phyloP scores from a whole-genome alignment of 2,888 invertebrate species.

The Gymnosoma rotundatum region DNA sequence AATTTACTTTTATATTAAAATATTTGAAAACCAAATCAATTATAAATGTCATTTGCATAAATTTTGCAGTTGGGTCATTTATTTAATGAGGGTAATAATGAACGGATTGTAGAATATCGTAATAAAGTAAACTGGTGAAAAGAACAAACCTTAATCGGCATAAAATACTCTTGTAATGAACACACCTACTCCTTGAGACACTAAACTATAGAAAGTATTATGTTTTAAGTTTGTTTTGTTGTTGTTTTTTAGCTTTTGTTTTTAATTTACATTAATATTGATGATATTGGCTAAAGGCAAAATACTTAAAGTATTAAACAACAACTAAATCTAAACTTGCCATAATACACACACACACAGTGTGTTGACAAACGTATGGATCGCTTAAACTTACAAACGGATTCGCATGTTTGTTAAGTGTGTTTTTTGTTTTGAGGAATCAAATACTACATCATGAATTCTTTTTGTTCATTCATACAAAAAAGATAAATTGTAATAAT shows the following conservation, averaged over 20 bases:
- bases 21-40: neutral
- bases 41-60: slow-evolving; percentile 12
- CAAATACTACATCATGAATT: slow-evolving; percentile 38
- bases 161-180: slow-evolving; percentile 64
- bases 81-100: slow-evolving; percentile 19
- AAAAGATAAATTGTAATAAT: slow-evolving; percentile 58
- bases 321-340: slow-evolving; percentile 61
- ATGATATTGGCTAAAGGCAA: slow-evolving; percentile 64
- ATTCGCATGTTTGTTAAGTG: slow-evolving; percentile 1
- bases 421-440: slow-evolving; percentile 3
- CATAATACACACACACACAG: slow-evolving; percentile 55
- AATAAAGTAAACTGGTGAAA: slow-evolving; percentile 57
- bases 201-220: slow-evolving; percentile 55
- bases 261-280: slow-evolving; percentile 55
- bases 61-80: slow-evolving; percentile 41
- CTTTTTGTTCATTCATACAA: slow-evolving; percentile 48
- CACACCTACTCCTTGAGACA: slow-evolving; percentile 59
- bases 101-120: neutral
- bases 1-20: too few species aligned
- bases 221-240: neutral
- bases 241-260: neutral
- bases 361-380: neutral
- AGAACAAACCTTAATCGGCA: slow-evolving; percentile 65
- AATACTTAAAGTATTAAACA: slow-evolving; percentile 68
- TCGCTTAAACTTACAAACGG: neutral